phyloP scores from a whole-genome alignment of 2,888 invertebrate genomes.

The Agrochola lota region DNA sequence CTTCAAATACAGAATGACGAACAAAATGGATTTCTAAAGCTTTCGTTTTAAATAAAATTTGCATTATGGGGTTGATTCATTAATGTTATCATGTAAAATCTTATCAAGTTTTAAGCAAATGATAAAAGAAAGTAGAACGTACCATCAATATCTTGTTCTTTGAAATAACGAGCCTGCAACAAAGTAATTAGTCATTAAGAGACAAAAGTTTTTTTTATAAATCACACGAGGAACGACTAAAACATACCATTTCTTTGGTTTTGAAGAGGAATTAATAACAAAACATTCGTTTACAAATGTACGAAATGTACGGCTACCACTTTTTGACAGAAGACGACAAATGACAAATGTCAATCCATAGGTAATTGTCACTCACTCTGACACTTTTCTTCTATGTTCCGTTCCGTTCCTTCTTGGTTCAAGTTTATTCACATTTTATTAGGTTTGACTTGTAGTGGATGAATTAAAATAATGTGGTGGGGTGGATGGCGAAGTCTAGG shows the following conservation, averaged over 20 bases:
- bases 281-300: constrained; percentile 14
- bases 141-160: constrained; percentile 99
- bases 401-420: no score
- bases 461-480: no score
- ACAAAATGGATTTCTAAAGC: background rate
- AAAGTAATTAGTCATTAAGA: constrained; percentile 59
- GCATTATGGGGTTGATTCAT: background rate
- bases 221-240: background rate
- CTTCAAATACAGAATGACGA: background rate
- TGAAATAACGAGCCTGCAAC: constrained; percentile 97
- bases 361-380: no score
- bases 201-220: background rate
- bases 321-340: constrained; percentile 20
- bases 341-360: no score
- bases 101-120: constrained; percentile 23
- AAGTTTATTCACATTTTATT: no score
- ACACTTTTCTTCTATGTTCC: no score
- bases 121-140: constrained; percentile 62
- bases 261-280: background rate
- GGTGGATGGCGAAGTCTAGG: no score
- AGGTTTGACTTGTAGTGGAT: no score
- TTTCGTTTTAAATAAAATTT: background rate
- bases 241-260: constrained; percentile 49
- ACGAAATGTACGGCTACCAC: background rate
- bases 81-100: constrained; percentile 24